phyloP scores from a whole-genome alignment of 2,888 invertebrate genomes.

The Trimorus sp. region DNA sequence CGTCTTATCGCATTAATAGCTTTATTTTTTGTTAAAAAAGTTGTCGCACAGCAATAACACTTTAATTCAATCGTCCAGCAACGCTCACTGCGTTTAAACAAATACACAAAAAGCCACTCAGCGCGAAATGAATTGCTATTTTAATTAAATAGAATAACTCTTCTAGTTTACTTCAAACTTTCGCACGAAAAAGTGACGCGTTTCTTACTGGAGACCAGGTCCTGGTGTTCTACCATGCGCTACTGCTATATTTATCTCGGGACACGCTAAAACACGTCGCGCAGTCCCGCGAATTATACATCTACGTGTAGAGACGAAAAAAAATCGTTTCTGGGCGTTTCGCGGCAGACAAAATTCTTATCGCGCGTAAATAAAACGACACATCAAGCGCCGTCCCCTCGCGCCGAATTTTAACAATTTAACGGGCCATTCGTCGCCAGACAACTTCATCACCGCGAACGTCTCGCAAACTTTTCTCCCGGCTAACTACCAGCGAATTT shows the following conservation, averaged over 20 bases:
- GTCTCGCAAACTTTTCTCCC: conserved; percentile 24
- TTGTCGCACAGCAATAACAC: neutral
- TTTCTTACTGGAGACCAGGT: conserved; percentile 11
- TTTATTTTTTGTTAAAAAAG: neutral
- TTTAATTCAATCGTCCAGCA: too few relatives aligned
- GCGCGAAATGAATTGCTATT: conserved; percentile 22
- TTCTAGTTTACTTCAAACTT: conserved; percentile 21
- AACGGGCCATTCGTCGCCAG: conserved; percentile 3
- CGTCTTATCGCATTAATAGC: too few relatives aligned
- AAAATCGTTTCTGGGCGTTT: too few relatives aligned
- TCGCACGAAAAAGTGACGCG: conserved; percentile 15
- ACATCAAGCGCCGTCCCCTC: neutral
- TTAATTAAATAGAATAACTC: conserved; percentile 30
- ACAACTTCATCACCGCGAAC: conserved; percentile 17
- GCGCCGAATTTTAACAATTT: conserved; percentile 7
- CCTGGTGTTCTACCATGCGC: conserved; percentile 10
- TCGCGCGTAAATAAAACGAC: neutral
- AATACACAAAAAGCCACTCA: conserved; percentile 24
- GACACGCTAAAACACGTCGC: too few relatives aligned
- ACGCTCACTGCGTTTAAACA: neutral
- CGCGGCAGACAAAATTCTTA: too few relatives aligned
- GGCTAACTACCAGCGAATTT: conserved; percentile 38
- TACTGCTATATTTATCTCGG: neutral
- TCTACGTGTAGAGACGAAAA: too few relatives aligned
- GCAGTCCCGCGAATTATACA: too few relatives aligned